Percentiles rank a stretch among this genome's conserved stretches.
Conservation (phyloP, 1,140 invertebrate species). For the Drosophila kohkoa region DNA sequence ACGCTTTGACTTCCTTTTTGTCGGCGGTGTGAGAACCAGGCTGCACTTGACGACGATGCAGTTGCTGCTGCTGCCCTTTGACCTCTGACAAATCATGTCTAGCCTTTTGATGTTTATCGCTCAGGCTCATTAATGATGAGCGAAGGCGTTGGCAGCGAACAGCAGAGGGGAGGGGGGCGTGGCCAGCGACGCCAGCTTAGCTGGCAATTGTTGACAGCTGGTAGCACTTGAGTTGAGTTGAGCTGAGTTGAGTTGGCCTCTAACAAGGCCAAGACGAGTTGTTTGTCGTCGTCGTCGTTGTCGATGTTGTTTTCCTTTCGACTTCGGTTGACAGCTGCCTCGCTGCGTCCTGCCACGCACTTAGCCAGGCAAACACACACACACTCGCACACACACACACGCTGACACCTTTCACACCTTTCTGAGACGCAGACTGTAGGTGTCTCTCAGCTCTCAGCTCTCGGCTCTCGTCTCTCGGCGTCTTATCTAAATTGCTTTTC, state of each 20-base stretch:
- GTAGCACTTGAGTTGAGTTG: slow-evolving; percentile 57
- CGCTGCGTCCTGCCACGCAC: slow-evolving; percentile 62
- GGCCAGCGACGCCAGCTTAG: slow-evolving; percentile 38
- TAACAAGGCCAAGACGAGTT: slow-evolving; percentile 65
- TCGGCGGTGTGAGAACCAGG: slow-evolving; percentile 39
- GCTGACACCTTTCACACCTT: slow-evolving; percentile 70
- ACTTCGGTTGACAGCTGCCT: slow-evolving; percentile 58
- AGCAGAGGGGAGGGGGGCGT: slow-evolving; percentile 44
- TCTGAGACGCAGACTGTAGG: slow-evolving; percentile 70
- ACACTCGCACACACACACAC: slow-evolving; percentile 21
- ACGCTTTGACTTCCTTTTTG: slow-evolving; percentile 48
- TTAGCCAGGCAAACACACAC: slow-evolving; percentile 51
- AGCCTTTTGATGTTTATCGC: slow-evolving; percentile 81
- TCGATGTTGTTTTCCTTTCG: slow-evolving; percentile 29
- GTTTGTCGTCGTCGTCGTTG: slow-evolving; percentile 22
- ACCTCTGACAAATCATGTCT: slow-evolving; percentile 75
- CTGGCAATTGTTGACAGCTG: slow-evolving; percentile 68
- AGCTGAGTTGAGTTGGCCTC: slow-evolving; percentile 12
- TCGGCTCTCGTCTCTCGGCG: slow-evolving; percentile 2
- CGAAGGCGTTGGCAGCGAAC: not conserved
- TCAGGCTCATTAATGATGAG: slow-evolving; percentile 57
- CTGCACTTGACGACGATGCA: slow-evolving; percentile 25
- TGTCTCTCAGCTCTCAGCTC: slow-evolving; percentile 39
- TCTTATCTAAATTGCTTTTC: slow-evolving; percentile 85
- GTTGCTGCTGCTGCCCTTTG: slow-evolving; percentile 19